Base-by-base conservation (phyloP, 2,888 invertebrate species). In the Conistra vaccinii region DNA sequence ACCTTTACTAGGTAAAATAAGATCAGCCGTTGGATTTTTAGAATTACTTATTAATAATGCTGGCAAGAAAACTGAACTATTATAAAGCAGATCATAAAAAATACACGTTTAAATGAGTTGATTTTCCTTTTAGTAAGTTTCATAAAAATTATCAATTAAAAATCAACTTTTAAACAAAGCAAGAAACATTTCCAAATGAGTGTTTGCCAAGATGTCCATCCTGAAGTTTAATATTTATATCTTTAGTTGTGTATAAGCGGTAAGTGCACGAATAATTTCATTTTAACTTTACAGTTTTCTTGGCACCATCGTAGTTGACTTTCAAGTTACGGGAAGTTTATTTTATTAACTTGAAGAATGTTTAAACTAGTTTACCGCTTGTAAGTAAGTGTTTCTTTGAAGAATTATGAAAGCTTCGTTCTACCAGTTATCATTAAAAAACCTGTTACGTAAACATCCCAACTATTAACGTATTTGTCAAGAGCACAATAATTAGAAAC, bases 261-360 rank as follows among this genome's bases (percentile, higher is more conserved):
- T 62, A 51, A 65, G 26, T 66, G 23, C 35, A 32, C 57, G 12
- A 69, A 67, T 62, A 62, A 69, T 55, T 73, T 51, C 5, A 58
- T 60, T 70, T 57, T 32, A 77, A 73, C 32, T 73, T 62, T 32
- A 51, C 5, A 68, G 53, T 83, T 61, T 62, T 68, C 61, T 78
- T 71, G 70, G 73, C 74, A 68, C n/a, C 35, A 26, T 17, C 39
- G 12, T 26, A 53, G 63, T 78, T 55, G 53, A 70, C 48, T 42
- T 60, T 57, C 39, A 60, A 66, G 45, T 61, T 53, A 63, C 51
- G 42, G 63, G 32, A 17, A 78, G 26, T 62, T 70, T 76, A 53
- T 69, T 67, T 74, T 23, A 57, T 32, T 67, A 63, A 29, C 53
- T 68, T 68, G 26, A 60, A 57, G 48, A 51, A 61, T 55, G 14